phyloP scores from a whole-genome alignment of 1,140 invertebrate genomes.

The Macrostomum lignano region DNA sequence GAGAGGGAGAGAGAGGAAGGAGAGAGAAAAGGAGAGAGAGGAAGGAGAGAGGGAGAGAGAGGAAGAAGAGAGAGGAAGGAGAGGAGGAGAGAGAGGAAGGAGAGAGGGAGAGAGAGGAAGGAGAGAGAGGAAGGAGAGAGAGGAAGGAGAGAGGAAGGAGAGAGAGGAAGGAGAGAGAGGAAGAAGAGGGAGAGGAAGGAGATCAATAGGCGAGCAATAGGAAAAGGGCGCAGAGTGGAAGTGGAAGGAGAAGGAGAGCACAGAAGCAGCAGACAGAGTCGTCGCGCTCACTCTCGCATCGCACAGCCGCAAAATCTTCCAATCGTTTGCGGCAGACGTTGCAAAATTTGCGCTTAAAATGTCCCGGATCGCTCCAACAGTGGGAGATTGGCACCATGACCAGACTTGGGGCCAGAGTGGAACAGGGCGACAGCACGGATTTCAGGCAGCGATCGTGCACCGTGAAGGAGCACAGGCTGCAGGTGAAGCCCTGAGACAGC shows the following conservation, averaged over 20 bases:
- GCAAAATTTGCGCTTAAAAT: slow-evolving; percentile 68
- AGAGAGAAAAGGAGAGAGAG: not conserved
- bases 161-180: slow-evolving; percentile 5
- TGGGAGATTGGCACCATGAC: slow-evolving; percentile 98
- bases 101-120: slow-evolving; percentile 1
- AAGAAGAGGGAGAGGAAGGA: slow-evolving; percentile 3
- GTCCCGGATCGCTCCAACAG: slow-evolving; percentile 83
- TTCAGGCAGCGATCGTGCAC: slow-evolving; percentile 93
- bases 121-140: slow-evolving; percentile 5
- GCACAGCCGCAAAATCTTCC: slow-evolving; percentile 65
- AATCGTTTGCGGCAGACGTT: slow-evolving; percentile 91
- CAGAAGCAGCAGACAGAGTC: slow-evolving; percentile 3
- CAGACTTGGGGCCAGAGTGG: slow-evolving; percentile 76
- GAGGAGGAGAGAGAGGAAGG: not conserved
- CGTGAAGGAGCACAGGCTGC: slow-evolving; percentile 99
- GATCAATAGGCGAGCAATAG: slow-evolving; percentile 1
- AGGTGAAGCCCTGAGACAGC: slow-evolving; percentile 90
- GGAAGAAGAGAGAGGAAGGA: not conserved
- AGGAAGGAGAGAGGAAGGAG: slow-evolving; percentile 4
- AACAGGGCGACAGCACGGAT: slow-evolving; percentile 87
- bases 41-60: not conserved
- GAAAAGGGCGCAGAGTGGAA: slow-evolving; percentile 5
- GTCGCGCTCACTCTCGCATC: slow-evolving; percentile 76
- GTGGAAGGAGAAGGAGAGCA: slow-evolving; percentile 6
- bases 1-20: slow-evolving; percentile 6